Evolutionary conservation across 2,113 vertebrate species (phyloP), one percentile per base, ranked within the genome.

Genomic region (Halichoerus grypus): DNA sequence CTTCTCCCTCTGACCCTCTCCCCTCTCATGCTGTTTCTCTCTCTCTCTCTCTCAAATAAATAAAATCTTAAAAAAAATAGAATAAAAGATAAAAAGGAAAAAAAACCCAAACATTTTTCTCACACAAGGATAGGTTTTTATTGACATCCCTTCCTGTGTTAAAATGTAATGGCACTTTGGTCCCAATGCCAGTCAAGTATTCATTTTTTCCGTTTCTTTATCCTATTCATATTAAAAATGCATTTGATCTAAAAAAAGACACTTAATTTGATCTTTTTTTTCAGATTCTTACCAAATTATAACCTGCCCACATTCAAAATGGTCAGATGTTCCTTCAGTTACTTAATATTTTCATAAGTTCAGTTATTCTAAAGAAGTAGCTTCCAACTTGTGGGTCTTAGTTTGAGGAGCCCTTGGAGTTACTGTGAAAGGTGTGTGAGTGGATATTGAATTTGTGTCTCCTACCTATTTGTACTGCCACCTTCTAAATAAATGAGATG

Each of bases 401-500:
- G 57, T 94, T 94, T 82, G 49, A 79, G 55, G 65, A 88, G 21
- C 55, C 69, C 13, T 87, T 69, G 10, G 72, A 92, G 28, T 77
- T 95, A 81, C 16, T 91, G 26, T 49, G 85, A 81, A 94, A 89
- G 26, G 5, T 83, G 15, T 93, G 21, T 88, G 28, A 82, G 61
- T 42, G 28, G 33, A 79, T 89, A 90, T 33, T 96, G 71, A 88
- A 39, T 53, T 67, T 72, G 9, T 88, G 26, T 79, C 55, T 80
- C 49, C 81, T 53, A 84, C 7, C 24, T 49, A 86, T 9, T 67
- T 31, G 33, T 26, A 74, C 8, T 59, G 36, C 4, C 88, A 55
- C 15, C 94, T 96, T 91, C 39, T 28, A 95, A 92, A 93, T 65
- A 49, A 33, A 85, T 76, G 76, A 91, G n/a, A 79, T 93, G 21